phyloP scores from a whole-genome alignment of 2,888 invertebrate species.

The Acrocyrtus sp. region DNA sequence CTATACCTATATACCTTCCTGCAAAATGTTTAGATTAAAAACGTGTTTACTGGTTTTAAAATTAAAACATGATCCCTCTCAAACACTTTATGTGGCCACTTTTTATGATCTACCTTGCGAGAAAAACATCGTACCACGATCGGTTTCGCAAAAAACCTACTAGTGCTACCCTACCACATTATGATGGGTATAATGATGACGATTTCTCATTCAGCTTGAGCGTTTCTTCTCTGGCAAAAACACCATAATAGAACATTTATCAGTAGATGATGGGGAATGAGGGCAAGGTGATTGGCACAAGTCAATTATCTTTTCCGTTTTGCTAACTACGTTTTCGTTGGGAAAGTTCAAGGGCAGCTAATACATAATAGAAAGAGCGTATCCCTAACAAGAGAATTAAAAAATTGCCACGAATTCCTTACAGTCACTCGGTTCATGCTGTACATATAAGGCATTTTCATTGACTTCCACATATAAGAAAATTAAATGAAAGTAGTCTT shows the following conservation, averaged over 20 bases:
- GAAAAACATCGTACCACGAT: too few species aligned
- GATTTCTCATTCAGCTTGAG: too few species aligned
- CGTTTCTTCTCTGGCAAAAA: not conserved
- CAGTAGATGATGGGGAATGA: slow-evolving; percentile 29
- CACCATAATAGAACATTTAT: not conserved
- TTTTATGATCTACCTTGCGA: too few species aligned
- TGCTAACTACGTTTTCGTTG: slow-evolving; percentile 48
- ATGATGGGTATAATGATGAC: too few species aligned
- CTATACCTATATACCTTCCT: too few species aligned
- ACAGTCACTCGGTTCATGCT: not conserved
- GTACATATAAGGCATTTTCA: not conserved
- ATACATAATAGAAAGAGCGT: not conserved
- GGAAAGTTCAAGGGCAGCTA: slow-evolving; percentile 47
- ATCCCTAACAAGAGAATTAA: not conserved
- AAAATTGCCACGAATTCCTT: not conserved
- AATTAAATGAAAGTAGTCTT: not conserved
- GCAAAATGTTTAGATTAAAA: too few species aligned
- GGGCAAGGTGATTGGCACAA: slow-evolving; percentile 61
- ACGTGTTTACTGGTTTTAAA: too few species aligned
- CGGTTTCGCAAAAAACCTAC: too few species aligned
- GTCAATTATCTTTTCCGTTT: slow-evolving; percentile 57
- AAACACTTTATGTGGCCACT: too few species aligned
- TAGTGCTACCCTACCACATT: too few species aligned
- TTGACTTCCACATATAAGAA: not conserved
- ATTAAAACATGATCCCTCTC: too few species aligned